These are phyloP conservation scores for Drosophila falleni DNA, from an alignment of 2,888 invertebrate species.

Conservation along the genomic window DNA sequence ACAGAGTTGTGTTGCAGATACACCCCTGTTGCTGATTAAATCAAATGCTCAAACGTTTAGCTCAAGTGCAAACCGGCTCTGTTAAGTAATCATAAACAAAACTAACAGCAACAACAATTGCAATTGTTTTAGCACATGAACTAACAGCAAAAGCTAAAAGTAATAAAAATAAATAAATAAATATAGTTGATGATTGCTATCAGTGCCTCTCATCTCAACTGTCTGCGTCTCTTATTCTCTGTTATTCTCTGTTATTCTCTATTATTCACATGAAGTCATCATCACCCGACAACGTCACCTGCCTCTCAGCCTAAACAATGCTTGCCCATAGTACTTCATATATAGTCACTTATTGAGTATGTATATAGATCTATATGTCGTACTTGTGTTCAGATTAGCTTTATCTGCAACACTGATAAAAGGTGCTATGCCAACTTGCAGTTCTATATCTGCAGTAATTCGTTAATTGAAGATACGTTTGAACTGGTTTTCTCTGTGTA, in stretches of 20 bases:
- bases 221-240: slow-evolving; percentile 8
- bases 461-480: slow-evolving; percentile 11
- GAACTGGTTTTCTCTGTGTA: not conserved
- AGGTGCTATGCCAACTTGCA: slow-evolving; percentile 20
- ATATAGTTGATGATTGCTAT: slow-evolving; percentile 55
- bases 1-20: slow-evolving; percentile 19
- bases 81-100: slow-evolving; percentile 63
- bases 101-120: slow-evolving; percentile 20
- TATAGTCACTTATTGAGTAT: not conserved
- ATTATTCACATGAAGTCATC: slow-evolving; percentile 61
- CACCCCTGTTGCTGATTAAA: slow-evolving; percentile 69
- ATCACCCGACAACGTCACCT: slow-evolving; percentile 28
- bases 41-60: slow-evolving; percentile 45
- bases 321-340: not conserved
- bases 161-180: slow-evolving; percentile 34
- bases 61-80: slow-evolving; percentile 76
- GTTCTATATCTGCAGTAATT: slow-evolving; percentile 4
- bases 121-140: slow-evolving; percentile 21
- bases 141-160: slow-evolving; percentile 24
- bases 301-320: not conserved
- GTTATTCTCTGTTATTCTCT: slow-evolving; percentile 3
- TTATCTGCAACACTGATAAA: slow-evolving; percentile 39
- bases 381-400: slow-evolving; percentile 1
- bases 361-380: slow-evolving; percentile 5
- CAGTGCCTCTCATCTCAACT: slow-evolving; percentile 45